Evolutionary conservation across 1,140 invertebrate genomes (phyloP).

Genomic region (Scylla paramamosain): DNA sequence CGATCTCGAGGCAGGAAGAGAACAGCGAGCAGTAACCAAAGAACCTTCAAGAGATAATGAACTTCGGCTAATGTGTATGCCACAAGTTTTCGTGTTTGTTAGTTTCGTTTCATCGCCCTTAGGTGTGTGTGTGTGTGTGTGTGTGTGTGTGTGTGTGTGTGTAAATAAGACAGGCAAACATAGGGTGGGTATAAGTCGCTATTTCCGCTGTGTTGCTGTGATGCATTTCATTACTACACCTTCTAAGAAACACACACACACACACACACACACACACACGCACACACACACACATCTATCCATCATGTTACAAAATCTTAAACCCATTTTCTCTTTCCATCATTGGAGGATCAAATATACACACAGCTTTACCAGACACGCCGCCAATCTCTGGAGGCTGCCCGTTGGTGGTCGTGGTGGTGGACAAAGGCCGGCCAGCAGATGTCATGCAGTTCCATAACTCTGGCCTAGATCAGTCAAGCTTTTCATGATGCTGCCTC

Average conservation of each 20-base stretch:
- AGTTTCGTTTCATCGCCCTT: neutral
- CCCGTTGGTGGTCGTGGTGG: too few relatives aligned
- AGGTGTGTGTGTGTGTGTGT: neutral
- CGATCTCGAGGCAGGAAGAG: neutral
- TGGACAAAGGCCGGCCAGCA: neutral
- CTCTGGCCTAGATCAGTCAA: neutral
- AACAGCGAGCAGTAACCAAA: neutral
- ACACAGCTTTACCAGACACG: neutral
- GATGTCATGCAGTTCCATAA: neutral
- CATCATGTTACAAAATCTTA: too few relatives aligned
- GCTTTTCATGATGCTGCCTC: neutral
- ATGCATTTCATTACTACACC: neutral
- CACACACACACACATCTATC: neutral
- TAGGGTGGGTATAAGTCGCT: neutral
- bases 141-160: conserved; percentile 20
- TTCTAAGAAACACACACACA: neutral
- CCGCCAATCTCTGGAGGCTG: too few relatives aligned
- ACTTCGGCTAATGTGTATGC: too few relatives aligned
- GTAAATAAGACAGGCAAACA: neutral
- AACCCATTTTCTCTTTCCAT: too few relatives aligned
- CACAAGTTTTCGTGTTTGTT: neutral
- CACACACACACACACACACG: conserved; percentile 10
- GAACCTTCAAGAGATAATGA: neutral
- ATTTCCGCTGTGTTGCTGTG: conserved; percentile 11
- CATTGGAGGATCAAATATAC: neutral